phyloP scores from a whole-genome alignment of 1,140 invertebrate species.

The Drosophila subpulchrella region DNA sequence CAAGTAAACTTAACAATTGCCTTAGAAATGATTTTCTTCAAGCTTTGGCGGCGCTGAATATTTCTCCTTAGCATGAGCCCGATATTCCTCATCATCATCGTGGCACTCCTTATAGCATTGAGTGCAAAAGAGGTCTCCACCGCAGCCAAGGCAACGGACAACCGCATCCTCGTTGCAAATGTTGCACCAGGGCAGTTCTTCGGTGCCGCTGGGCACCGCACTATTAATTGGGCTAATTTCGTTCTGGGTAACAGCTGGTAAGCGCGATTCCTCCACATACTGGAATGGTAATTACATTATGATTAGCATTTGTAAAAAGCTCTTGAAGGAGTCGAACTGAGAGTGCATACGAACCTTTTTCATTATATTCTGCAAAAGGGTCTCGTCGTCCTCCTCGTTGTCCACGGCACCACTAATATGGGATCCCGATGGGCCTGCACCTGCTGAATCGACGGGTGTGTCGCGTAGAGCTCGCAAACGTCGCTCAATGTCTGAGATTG shows the following conservation, averaged over 20 bases:
- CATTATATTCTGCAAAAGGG: constrained; percentile 82
- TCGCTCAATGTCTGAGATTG: constrained; percentile 85
- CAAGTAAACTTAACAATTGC: neutral
- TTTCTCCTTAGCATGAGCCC: constrained; percentile 63
- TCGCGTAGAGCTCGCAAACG: constrained; percentile 83
- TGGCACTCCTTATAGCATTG: constrained; percentile 87
- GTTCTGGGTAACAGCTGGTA: constrained; percentile 58
- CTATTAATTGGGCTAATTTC: constrained; percentile 62
- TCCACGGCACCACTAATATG: constrained; percentile 78
- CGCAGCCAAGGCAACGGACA: constrained; percentile 89
- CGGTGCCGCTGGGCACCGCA: constrained; percentile 37
- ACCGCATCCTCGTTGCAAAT: constrained; percentile 91
- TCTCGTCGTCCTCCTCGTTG: constrained; percentile 84
- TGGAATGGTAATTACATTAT: neutral
- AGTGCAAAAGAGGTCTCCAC: constrained; percentile 89
- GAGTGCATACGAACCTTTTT: constrained; percentile 49
- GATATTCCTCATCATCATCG: constrained; percentile 83
- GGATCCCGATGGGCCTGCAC: neutral
- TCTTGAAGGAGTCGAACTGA: too few relatives aligned
- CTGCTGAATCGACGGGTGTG: constrained; percentile 46
- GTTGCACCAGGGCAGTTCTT: constrained; percentile 91
- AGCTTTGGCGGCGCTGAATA: constrained; percentile 72
- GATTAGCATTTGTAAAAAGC: too few relatives aligned
- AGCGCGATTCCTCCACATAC: constrained; percentile 71
- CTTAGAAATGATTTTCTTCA: constrained; percentile 77